Percentiles rank a stretch among this genome's conserved stretches.
Evolutionary conservation across 2,888 invertebrate genomes (phyloP).

Genomic region (Cephonodes hylas): DNA sequence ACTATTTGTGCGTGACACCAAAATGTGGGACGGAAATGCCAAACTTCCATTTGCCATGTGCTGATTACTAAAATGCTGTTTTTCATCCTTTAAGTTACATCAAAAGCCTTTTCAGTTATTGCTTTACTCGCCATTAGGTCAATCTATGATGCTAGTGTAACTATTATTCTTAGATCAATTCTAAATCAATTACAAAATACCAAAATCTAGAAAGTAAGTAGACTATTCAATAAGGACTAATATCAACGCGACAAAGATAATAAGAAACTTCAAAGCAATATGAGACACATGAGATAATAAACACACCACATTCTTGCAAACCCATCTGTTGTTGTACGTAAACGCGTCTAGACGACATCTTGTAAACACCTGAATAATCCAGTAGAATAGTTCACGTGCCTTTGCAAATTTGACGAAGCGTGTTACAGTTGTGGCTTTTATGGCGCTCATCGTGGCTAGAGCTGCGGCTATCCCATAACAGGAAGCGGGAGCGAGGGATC

Average conservation of each 20-base stretch:
- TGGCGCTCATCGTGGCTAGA: background rate
- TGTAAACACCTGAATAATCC: constrained; percentile 6
- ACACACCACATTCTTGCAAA: background rate
- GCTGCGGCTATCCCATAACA: background rate
- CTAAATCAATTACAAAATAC: too few species aligned
- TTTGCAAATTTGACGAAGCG: constrained; percentile 8
- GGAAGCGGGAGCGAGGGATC: background rate
- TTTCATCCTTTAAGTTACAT: too few species aligned
- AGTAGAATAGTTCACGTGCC: background rate
- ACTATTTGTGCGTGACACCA: too few species aligned
- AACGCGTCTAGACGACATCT: constrained; percentile 1
- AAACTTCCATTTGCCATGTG: too few species aligned
- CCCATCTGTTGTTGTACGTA: background rate
- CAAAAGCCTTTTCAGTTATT: too few species aligned
- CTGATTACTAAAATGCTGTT: too few species aligned
- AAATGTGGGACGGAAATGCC: too few species aligned
- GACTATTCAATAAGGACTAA: background rate
- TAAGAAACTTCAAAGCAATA: background rate
- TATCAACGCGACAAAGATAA: background rate
- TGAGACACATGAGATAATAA: too few species aligned
- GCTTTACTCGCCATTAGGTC: too few species aligned
- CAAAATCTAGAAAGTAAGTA: background rate
- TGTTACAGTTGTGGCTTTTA: constrained; percentile 3
- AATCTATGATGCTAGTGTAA: too few species aligned
- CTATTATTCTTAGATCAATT: too few species aligned